These are phyloP conservation scores for Zaprionus nigranus DNA, from an alignment of 1,140 invertebrate genomes.

Conservation along the genomic window DNA sequence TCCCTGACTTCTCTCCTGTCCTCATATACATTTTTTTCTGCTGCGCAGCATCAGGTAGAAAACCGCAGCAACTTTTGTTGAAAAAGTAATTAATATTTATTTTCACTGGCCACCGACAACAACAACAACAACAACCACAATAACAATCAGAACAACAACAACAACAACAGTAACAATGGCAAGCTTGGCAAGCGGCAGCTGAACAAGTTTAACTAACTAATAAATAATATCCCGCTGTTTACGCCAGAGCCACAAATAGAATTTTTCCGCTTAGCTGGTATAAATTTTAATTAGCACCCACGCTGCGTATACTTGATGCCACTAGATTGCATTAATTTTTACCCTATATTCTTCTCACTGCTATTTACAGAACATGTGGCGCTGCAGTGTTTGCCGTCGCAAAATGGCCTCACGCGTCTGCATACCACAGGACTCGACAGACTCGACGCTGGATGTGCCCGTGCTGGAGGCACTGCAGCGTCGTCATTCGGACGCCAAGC, in stretches of 20 bases:
- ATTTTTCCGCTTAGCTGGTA: constrained; percentile 46
- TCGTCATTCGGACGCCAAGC: constrained; percentile 91
- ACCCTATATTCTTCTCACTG: background rate
- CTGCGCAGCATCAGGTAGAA: constrained; percentile 12
- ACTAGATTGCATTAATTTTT: constrained; percentile 51
- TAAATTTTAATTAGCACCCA: constrained; percentile 60
- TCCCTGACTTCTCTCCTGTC: too few relatives aligned
- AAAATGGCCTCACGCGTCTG: constrained; percentile 90
- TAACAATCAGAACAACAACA: background rate
- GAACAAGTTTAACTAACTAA: constrained; percentile 48
- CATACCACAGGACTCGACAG: constrained; percentile 90
- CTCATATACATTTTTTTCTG: constrained; percentile 37
- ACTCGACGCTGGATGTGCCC: constrained; percentile 91
- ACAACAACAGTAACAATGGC: constrained; percentile 5
- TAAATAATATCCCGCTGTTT: constrained; percentile 52
- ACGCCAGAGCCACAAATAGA: constrained; percentile 52
- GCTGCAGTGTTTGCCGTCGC: constrained; percentile 91
- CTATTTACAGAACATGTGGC: constrained; percentile 88
- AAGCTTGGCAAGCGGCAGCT: constrained; percentile 17
- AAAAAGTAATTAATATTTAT: constrained; percentile 81
- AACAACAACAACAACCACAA: constrained; percentile 17
- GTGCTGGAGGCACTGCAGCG: constrained; percentile 90
- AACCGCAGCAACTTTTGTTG: constrained; percentile 63
- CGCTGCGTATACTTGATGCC: constrained; percentile 35
- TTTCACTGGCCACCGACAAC: constrained; percentile 40